Conservation (phyloP, 2,797 vertebrate species). For the Rhodeus uyekii region DNA sequence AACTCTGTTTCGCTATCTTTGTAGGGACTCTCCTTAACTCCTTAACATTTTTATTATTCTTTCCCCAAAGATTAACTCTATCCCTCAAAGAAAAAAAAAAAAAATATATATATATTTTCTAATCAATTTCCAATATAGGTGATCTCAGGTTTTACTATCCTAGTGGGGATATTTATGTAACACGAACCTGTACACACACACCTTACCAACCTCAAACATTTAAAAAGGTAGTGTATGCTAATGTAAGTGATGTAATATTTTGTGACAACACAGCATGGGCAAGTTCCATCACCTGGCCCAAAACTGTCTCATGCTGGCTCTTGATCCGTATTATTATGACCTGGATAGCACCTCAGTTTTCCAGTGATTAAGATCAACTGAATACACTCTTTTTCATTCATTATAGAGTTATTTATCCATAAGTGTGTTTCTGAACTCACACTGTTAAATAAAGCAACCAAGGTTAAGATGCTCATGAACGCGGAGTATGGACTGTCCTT, state of each 20-base stretch:
- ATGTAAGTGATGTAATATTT: background rate
- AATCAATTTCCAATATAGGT: no score
- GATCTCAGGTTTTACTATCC: no score
- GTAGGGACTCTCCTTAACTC: no score
- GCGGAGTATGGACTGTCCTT: constrained; percentile 8
- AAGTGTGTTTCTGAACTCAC: constrained; percentile 1
- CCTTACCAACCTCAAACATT: background rate
- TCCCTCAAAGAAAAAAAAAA: no score
- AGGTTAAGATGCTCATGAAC: constrained; percentile 27
- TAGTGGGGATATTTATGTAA: no score
- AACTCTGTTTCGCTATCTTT: no score
- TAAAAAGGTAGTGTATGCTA: background rate
- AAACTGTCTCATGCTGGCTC: background rate
- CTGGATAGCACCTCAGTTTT: background rate
- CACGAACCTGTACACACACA: no score
- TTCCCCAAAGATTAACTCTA: no score
- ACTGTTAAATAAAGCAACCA: constrained; percentile 15
- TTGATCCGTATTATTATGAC: background rate
- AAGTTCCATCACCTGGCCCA: background rate
- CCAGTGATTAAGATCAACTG: background rate
- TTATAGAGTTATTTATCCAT: background rate
- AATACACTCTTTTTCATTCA: background rate
- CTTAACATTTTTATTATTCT: no score
- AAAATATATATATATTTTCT: no score
- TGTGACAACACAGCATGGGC: background rate